Conservation (phyloP, 2,888 invertebrate species). For the Alloplasta piceator region DNA sequence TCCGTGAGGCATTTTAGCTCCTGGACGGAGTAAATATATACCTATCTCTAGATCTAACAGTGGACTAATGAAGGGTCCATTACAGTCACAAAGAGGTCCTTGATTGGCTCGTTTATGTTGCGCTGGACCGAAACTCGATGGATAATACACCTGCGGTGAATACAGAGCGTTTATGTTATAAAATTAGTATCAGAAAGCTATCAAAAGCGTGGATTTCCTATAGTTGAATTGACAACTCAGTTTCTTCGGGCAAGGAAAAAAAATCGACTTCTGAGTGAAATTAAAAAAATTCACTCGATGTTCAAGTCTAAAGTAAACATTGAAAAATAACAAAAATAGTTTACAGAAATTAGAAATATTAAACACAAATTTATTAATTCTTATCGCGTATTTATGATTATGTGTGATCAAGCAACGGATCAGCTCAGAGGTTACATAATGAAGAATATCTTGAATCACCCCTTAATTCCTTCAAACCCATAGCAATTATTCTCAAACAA, state of each 20-base stretch:
- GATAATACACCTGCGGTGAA: conserved; percentile 14
- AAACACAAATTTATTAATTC: too few relatives aligned
- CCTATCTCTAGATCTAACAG: conserved; percentile 73
- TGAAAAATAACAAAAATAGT: too few relatives aligned
- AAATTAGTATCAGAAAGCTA: too few relatives aligned
- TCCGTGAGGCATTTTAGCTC: conserved; percentile 3
- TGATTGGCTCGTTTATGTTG: conserved; percentile 81
- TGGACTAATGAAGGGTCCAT: conserved; percentile 79
- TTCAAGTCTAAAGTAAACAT: too few relatives aligned
- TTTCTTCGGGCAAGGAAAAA: too few relatives aligned
- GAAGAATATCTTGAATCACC: background rate
- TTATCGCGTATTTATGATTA: too few relatives aligned
- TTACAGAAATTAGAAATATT: too few relatives aligned
- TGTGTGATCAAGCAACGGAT: too few relatives aligned
- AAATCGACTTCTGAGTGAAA: too few relatives aligned
- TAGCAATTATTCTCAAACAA: conserved; percentile 1
- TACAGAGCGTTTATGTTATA: background rate
- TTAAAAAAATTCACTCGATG: too few relatives aligned
- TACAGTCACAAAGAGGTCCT: conserved; percentile 76
- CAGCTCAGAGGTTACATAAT: too few relatives aligned
- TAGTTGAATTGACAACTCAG: too few relatives aligned
- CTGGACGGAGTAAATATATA: background rate
- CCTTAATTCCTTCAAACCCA: background rate
- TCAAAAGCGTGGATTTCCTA: background rate
- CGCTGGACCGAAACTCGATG: conserved; percentile 42